Percentiles rank a stretch among this genome's conserved stretches.
Conservation (phyloP, 1,140 invertebrate species). For the Caenorhabditis remanei region DNA sequence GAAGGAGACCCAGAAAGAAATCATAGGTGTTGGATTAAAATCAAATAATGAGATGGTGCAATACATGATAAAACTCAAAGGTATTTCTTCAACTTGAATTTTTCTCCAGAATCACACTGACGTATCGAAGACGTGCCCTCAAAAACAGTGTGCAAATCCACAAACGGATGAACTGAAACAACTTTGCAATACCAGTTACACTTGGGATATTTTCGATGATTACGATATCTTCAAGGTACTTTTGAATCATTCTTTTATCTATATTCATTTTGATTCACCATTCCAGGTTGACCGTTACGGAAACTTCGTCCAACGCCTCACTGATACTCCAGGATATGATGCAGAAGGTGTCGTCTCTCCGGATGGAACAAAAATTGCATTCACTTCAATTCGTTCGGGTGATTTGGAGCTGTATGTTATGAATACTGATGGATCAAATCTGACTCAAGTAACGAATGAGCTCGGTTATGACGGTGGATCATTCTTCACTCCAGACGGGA, state of each 20-base stretch:
- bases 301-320: conserved; percentile 68
- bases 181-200: conserved; percentile 68
- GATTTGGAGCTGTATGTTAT: conserved; percentile 71
- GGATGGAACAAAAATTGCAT: conserved; percentile 69
- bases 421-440: conserved; percentile 67
- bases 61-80: background rate
- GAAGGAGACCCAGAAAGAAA: background rate
- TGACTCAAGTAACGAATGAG: conserved; percentile 63
- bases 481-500: conserved; percentile 71
- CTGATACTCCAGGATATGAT: conserved; percentile 68
- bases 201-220: conserved; percentile 71
- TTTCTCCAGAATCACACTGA: conserved; percentile 13
- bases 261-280: background rate
- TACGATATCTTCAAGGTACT: conserved; percentile 70
- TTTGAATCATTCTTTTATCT: background rate
- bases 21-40: background rate
- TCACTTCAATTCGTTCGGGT: conserved; percentile 67
- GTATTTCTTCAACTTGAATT: background rate
- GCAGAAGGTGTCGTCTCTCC: conserved; percentile 68
- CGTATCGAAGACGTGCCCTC: conserved; percentile 64
- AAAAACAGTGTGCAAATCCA: conserved; percentile 64
- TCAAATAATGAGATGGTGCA: background rate
- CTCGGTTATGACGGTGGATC: conserved; percentile 72
- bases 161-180: conserved; percentile 52
- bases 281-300: conserved; percentile 68